phyloP scores from a whole-genome alignment of 2,888 invertebrate species.

The Ophraella communa region DNA sequence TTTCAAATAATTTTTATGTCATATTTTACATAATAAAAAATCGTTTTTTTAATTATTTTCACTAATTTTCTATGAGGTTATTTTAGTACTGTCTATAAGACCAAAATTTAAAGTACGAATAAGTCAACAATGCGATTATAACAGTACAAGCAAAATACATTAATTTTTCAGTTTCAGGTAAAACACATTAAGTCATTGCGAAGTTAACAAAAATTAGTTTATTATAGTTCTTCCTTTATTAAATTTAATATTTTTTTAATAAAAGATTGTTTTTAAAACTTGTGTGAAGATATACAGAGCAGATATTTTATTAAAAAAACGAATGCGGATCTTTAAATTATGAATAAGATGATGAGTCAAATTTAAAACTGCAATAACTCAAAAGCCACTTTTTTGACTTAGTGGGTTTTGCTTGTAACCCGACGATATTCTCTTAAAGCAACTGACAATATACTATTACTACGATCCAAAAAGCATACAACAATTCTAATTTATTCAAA shows the following conservation, averaged over 20 bases:
- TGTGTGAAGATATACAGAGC: not conserved
- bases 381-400: too few species aligned
- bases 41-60: too few species aligned
- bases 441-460: too few species aligned
- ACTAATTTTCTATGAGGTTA: not conserved
- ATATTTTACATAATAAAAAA: not conserved
- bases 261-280: not conserved
- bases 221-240: too few species aligned
- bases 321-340: not conserved
- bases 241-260: too few species aligned
- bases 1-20: not conserved
- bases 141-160: not conserved
- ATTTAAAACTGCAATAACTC: not conserved
- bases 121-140: not conserved
- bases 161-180: not conserved
- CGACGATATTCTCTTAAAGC: too few species aligned
- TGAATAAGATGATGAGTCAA: too few species aligned
- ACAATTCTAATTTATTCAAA: too few species aligned
- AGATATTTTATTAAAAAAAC: not conserved
- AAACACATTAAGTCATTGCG: not conserved
- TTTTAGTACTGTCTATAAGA: not conserved
- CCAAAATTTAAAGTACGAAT: not conserved
- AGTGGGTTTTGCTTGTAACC: conserved; percentile 1
- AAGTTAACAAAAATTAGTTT: not conserved
- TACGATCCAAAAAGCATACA: too few species aligned